Percentiles rank a stretch among this genome's conserved stretches.
These are phyloP conservation scores for Zaprionus nigranus DNA, from an alignment of 1,140 invertebrate species.

Conservation along the genomic window DNA sequence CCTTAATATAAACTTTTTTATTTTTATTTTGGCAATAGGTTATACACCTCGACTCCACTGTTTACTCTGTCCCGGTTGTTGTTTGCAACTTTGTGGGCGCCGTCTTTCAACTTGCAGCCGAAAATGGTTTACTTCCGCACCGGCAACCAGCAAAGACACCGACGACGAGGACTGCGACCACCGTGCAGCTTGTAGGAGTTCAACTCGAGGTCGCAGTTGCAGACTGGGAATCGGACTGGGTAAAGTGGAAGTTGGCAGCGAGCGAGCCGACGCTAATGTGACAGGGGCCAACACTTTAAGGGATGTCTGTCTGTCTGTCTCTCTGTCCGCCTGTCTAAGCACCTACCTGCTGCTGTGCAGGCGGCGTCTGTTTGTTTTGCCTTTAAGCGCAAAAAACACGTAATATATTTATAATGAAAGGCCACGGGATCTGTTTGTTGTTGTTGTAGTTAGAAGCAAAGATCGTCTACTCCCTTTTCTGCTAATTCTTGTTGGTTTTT, in stretches of 20 bases:
- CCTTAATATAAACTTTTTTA: not conserved
- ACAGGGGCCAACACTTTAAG: conserved; percentile 75
- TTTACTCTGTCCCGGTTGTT: not conserved
- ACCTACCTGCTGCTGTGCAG: conserved; percentile 48
- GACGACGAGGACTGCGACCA: conserved; percentile 26
- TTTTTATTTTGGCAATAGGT: not conserved
- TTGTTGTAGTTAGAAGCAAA: conserved; percentile 1
- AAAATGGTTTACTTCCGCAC: conserved; percentile 79
- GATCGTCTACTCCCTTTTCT: conserved; percentile 9
- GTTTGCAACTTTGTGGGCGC: conserved; percentile 76
- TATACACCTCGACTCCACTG: conserved; percentile 1
- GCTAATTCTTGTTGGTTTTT: conserved; percentile 77
- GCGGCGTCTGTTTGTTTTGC: conserved; percentile 76
- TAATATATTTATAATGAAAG: conserved; percentile 80
- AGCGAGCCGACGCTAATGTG: conserved; percentile 60
- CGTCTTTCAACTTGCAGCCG: conserved; percentile 63
- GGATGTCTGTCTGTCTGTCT: conserved; percentile 29
- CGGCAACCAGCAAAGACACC: conserved; percentile 47
- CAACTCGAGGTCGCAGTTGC: not conserved
- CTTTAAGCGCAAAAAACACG: conserved; percentile 66
- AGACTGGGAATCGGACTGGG: not conserved
- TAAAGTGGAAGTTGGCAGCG: conserved; percentile 21
- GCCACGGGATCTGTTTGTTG: conserved; percentile 30
- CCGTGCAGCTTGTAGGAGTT: conserved; percentile 65
- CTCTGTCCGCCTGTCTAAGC: conserved; percentile 17